Base-by-base conservation (phyloP, 1,140 invertebrate genomes). In the Megalonaias nervosa region DNA sequence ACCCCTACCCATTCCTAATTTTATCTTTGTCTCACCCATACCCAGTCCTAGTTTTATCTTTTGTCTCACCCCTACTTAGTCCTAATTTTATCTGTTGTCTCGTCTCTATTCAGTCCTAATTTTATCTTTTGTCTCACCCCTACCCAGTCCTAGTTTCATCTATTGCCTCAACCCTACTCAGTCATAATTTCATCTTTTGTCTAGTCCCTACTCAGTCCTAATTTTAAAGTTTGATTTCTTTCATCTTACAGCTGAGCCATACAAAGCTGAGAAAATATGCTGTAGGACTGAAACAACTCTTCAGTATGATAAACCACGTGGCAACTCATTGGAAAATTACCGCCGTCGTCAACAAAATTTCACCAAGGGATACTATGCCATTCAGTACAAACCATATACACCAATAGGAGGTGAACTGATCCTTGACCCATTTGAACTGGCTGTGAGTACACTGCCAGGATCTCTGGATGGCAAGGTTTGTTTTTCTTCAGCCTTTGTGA, bases 401-500 rank as follows among this genome's bases (percentile, higher is more conserved):
- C 75, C 75, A 9, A 67, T 77, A 23, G 75, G 75, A 31, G 75
- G 70, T 26, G 55, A 77, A 9, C 55, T 77, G 14, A 67, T 67
- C 21, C 75, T 77, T 12, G 75, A 77, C 55, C 65, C 75, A 15
- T 66, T 9, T 66, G 75, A 77, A 59, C 70, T 77, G 4, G 61
- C 67, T 17, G 12, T 72, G 13, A 72, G 69, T 13, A 11, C 62
- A n/a, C 48, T 77, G 14, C 75, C 75, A 62, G 75, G 65, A 72
- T 59, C 17, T 23, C n/a, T 67, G 15, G 69, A 77, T 17, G 60
- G 19, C 48, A 77, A 72, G 69, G 75, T 70, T 48, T 48, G 38
- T 48, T 48, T 48, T 48, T 48, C 6, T 48, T 48, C 6, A 48
- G 1, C 11, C 31, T 48, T 48, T 6, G 11, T 48, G 38, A 48